These are phyloP conservation scores for Marisa cornuarietis DNA, from an alignment of 1,140 invertebrate genomes.

Conservation along the genomic window DNA sequence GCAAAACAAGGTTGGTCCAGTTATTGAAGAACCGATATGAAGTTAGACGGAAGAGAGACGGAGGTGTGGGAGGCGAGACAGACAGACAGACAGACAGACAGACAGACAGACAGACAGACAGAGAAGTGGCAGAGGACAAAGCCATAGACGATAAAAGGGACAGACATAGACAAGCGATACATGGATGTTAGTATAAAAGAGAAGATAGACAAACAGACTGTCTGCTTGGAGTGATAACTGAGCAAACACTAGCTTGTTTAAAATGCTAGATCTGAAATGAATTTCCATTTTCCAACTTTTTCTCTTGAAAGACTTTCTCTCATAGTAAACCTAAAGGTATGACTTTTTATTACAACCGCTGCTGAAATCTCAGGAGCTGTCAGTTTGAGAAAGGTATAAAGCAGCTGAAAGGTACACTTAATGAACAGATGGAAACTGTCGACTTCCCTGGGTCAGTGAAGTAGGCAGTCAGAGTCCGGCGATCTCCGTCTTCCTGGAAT, in stretches of 20 bases:
- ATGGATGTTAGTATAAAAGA: too few relatives aligned
- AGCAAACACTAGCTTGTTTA: too few relatives aligned
- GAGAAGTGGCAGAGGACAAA: not conserved
- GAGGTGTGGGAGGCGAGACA: not conserved
- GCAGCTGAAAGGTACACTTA: not conserved
- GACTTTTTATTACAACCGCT: not conserved
- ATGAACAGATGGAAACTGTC: not conserved
- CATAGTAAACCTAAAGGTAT: not conserved
- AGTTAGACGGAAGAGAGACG: not conserved
- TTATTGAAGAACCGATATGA: not conserved
- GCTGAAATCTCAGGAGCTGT: not conserved
- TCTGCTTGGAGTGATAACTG: not conserved
- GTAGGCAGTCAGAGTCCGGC: slow-evolving; percentile 44
- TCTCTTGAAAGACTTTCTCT: not conserved
- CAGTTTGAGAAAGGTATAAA: not conserved
- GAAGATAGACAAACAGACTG: not conserved
- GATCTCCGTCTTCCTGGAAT: slow-evolving; percentile 29
- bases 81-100: not conserved
- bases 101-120: not conserved
- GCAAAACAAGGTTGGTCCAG: not conserved
- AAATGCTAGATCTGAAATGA: not conserved
- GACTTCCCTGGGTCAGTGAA: slow-evolving; percentile 45
- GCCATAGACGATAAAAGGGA: too few relatives aligned
- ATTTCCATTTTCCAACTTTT: not conserved
- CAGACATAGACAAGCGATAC: not conserved